Base-by-base conservation (phyloP, 1,140 invertebrate genomes). In the Penaeus japonicus region DNA sequence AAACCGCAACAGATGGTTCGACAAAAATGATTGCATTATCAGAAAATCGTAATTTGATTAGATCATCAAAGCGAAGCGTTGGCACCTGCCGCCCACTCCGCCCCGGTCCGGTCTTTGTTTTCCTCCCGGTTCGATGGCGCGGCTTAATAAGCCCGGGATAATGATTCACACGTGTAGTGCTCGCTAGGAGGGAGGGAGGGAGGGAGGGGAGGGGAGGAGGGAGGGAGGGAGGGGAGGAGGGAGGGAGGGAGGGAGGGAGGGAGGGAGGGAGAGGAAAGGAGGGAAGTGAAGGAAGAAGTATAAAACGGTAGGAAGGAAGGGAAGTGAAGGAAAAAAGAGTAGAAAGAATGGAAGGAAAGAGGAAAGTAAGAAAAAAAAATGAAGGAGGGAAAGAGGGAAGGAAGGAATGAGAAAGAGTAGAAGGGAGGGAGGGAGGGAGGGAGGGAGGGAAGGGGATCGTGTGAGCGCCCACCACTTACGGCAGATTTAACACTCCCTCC, bases 231-330 rank as follows among this genome's bases (percentile, higher is more conserved):
- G 35, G 39, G 32, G 20, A 24, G 17, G 27, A 65, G 82, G 35
- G 24, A 39, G 53, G 15, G 32, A 27, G 54, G 53, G 30, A 84
- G 82, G 39, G 62, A 84, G 39, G 39, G 59, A 35, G 27, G 70
- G 82, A 84, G 30, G 27, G 83, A 85, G 62, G 70, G 39, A 35
- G 85, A 79, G 22, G 54, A 65, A 59, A 55, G 32, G 54, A 55
- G 80, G 77, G 57, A 62, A 30, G 55, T 77, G 70, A 62, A 55
- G 75, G 70, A 54, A 24, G 27, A 20, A 35, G 65, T 24, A 15
- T 39, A 53, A 39, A 15, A 53, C 17, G 27, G 30, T 10, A 7
- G 17, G 27, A 80, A 27, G 18, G 39, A 18, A 27, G 47, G 39
- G 39, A 27, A 39, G 78, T 35, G 17, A 35, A 35, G 47, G 15